These are phyloP conservation scores for Erinaceus europaeus DNA, from an alignment of 2,113 vertebrate genomes.

Conservation along the genomic window DNA sequence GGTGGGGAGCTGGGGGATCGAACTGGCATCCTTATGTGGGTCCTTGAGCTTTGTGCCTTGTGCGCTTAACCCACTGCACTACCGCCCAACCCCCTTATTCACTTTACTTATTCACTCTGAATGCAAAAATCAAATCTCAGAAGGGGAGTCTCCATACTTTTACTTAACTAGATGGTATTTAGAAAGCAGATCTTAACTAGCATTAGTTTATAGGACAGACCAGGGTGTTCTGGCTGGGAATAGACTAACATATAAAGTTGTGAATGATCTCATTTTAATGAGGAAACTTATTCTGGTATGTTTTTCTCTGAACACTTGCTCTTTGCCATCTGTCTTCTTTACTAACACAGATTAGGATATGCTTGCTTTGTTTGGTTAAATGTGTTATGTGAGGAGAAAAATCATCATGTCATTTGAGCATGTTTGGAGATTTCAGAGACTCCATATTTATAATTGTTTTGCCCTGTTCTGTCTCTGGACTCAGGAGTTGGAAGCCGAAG, in stretches of 20 bases:
- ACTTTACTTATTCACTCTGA: too few species aligned
- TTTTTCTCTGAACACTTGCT: neutral
- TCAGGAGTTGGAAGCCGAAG: neutral
- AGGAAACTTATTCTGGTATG: slow-evolving; percentile 3
- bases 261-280: slow-evolving; percentile 27
- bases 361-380: neutral
- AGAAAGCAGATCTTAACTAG: slow-evolving; percentile 36
- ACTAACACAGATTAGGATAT: neutral
- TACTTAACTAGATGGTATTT: neutral
- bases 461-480: neutral
- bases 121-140: neutral
- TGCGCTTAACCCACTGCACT: too few species aligned
- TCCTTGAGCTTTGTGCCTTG: too few species aligned
- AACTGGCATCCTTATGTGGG: too few species aligned
- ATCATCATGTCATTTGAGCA: neutral
- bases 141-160: neutral
- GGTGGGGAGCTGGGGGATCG: too few species aligned
- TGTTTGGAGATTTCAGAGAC: neutral
- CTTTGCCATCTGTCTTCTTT: slow-evolving; percentile 50
- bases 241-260: slow-evolving; percentile 1
- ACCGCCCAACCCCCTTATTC: too few species aligned
- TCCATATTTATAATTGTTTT: neutral
- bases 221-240: slow-evolving; percentile 19
- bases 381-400: neutral
- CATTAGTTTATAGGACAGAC: slow-evolving; percentile 9